Evolutionary conservation across 1,140 invertebrate genomes (phyloP), one percentile per base, ranked within the genome.

Genomic region (Apis laboriosa): DNA sequence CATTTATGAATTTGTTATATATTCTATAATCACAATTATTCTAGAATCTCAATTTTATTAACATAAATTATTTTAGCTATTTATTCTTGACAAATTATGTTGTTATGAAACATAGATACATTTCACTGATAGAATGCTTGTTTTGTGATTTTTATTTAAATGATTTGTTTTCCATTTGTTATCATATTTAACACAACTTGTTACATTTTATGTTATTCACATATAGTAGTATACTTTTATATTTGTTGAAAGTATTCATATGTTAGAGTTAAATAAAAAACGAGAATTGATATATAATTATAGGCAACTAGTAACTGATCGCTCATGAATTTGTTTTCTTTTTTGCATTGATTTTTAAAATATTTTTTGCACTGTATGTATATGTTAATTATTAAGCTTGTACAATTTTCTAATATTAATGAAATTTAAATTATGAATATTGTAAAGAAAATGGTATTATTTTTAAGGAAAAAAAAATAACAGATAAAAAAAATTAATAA

Each of bases 201-300:
- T 88, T 88, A 88, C 76, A 88, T 80, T 83, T 88, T 88, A 83
- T 79, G 87, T 88, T 88, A 85, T 82, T 85, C 75, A 64, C 86
- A 73, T 77, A 85, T 88, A 73, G 60, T 87, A 77, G 49, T 79
- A 83, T 85, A 88, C 83, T 88, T 87, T 87, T 85, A 82, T 76
- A 88, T 88, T 85, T 88, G 83, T 88, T 88, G 76, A 80, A 60
- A 51, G 55, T 88, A 79, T 83, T 83, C 34, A 43, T 43, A 43
- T 74, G 80, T 88, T 76, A 67, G 63, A 81, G 43, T 76, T 82
- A 60, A 82, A 70, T 68, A 28, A 76, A n/a, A 76, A 68, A 77
- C 1, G 21, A 70, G 64, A 82, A 82, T 82, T 77, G 64, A 77
- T 82, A 53, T 72, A 58, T 56, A 82, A 53, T 24, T 24, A 49